Base-by-base conservation (phyloP, 2,113 vertebrate species). In the Apodemus sylvaticus region DNA sequence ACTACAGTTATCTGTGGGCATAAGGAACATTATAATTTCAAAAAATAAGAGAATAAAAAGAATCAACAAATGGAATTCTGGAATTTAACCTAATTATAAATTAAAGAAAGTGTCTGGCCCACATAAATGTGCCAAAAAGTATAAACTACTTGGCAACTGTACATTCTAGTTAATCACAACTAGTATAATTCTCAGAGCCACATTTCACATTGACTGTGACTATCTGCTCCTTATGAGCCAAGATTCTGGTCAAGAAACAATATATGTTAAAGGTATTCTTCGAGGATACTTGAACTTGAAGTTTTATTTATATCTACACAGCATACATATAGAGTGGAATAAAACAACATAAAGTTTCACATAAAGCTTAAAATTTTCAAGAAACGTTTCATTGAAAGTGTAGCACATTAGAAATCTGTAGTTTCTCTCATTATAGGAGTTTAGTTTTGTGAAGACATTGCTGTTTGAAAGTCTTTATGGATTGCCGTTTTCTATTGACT, bases 371-470 rank as follows among this genome's bases (percentile, higher is more conserved):
- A 79, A 60, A 42, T 22, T 79, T 91, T 79, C 1, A 89, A 93
- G 64, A 74, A 79, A 64, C 78, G 83, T 74, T 83, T 95, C 77
- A 55, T 20, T 91, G 55, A 81, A 4, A 79, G 77, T 34, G n/a
- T 76, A 62, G 16, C 45, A 90, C 31, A 89, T 68, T 24, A 83
- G 60, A 39, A 78, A 19, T 85, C 79, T 83, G 29, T 26, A 86
- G 58, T 89, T 26, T 81, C 34, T 94, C 24, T 91, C 20, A 82
- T 22, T 62, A 36, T 70, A 71, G 24, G 66, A 39, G 9, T 90
- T 93, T 96, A 19, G 39, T 87, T 71, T 68, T 71, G 31, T 90
- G 68, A 87, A 94, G 73, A 48, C 53, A 94, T 20, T 94, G 89
- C 55, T 90, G 77, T 94, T 94, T 77, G n/a, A 91, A 82, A 92